Base-by-base conservation (phyloP, 2,888 invertebrate species). In the Galerucella pusilla region DNA sequence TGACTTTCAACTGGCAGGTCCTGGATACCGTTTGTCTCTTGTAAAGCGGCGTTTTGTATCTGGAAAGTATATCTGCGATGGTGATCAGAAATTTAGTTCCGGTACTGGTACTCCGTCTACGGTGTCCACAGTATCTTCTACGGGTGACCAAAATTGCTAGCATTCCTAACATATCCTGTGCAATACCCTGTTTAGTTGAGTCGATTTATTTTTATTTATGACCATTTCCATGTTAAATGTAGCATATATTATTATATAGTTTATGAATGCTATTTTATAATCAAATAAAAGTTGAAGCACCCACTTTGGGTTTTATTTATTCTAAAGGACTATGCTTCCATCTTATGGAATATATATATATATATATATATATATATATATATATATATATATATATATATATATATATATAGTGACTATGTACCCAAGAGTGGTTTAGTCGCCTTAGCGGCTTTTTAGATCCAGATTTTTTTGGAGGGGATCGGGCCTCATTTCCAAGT, bases 11-110 rank as follows among this genome's bases (percentile, higher is more conserved):
- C 90, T 99, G 66, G 91, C 94, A 78, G 97, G 97, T 68, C 90
- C 93, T 79, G 97, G 97, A 6, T 99, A 98, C 88, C 92, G 98
- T 81, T 90, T 99, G 80, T 99, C 98, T 71, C 92, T 99, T 85
- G 95, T 97, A 76, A 98, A 98, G 88, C 93, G 97, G 82, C 93
- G 98, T 84, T 97, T 98, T 88, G 94, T 97, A 79, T 96, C 98
- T 78, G 99, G 99, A 91, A 89, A 89, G 79, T 88, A 88, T 79
- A 88, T 88, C 75, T 88, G 88, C 78, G 87, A 88, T 80, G 87
- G 87, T 64, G 87, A 87, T 81, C 83, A 86, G 72, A 87, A 87
- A 75, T 87, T 84, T 79, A 85, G 84, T 80, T 87, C 87, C 35
- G 87, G 87, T 63, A 81, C 82, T 42, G 80, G 81, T 68, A 83